phyloP scores from a whole-genome alignment of 2,113 vertebrate genomes.

The Prietella phreatophila region DNA sequence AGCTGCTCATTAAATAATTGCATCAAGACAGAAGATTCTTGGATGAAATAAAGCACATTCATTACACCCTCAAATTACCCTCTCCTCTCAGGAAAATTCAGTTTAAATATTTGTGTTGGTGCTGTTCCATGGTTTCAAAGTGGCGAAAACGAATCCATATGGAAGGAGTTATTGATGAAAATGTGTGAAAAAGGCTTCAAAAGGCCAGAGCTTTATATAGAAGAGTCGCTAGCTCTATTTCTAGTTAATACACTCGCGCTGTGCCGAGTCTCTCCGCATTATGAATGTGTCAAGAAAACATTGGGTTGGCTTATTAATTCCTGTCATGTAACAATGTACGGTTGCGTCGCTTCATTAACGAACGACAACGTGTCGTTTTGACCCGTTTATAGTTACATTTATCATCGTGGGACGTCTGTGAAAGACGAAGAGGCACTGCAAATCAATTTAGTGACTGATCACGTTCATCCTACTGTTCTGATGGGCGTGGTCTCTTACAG shows the following conservation, averaged over 20 bases:
- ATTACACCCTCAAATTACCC: constrained; percentile 67
- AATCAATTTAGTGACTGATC: background rate
- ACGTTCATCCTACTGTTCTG: background rate
- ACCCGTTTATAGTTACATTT: background rate
- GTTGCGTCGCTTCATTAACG: background rate
- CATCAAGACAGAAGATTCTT: constrained; percentile 66
- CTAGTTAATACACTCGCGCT: background rate
- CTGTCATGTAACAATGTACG: background rate
- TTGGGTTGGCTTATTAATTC: background rate
- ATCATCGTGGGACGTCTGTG: background rate
- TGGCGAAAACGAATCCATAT: background rate
- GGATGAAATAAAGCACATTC: constrained; percentile 63
- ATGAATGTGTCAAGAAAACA: no score
- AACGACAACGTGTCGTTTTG: background rate
- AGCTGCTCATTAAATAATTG: constrained; percentile 66
- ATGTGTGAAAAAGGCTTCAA: constrained; percentile 12
- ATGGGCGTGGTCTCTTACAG: background rate
- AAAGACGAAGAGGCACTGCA: background rate
- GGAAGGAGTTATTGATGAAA: constrained; percentile 1
- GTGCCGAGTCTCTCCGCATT: background rate
- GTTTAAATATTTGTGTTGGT: constrained; percentile 64
- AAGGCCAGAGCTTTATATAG: constrained; percentile 8
- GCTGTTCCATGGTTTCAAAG: constrained; percentile 12
- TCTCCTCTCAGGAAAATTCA: constrained; percentile 62
- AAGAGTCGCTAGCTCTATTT: background rate